phyloP scores from a whole-genome alignment of 2,888 invertebrate genomes.

The Oxytorus armatus region DNA sequence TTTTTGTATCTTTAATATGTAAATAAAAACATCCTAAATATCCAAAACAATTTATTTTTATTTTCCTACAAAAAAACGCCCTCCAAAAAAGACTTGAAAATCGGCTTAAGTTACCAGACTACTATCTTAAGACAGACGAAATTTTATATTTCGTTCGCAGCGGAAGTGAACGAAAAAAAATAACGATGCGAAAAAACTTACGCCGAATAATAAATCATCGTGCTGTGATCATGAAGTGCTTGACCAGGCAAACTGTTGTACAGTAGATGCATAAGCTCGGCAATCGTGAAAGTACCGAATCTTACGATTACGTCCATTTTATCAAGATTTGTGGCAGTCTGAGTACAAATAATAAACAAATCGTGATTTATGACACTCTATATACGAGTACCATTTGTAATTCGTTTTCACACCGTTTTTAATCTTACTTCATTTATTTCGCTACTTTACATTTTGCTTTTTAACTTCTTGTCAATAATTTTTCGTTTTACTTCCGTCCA shows the following conservation, averaged over 20 bases:
- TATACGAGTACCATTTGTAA: no score
- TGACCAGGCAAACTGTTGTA: constrained; percentile 57
- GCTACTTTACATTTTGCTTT: no score
- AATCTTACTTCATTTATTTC: not conserved
- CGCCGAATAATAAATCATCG: constrained; percentile 49
- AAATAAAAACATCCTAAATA: no score
- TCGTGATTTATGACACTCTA: no score
- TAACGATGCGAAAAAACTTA: constrained; percentile 4
- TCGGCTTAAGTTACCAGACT: no score
- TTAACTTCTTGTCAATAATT: no score
- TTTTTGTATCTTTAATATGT: no score
- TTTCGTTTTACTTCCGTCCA: not conserved
- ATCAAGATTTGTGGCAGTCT: constrained; percentile 58
- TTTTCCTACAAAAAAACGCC: no score
- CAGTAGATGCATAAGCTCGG: constrained; percentile 52
- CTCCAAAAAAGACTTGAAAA: no score
- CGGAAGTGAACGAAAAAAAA: not conserved
- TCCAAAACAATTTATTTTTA: no score
- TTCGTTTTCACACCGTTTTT: not conserved
- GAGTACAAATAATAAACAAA: constrained; percentile 2
- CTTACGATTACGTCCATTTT: constrained; percentile 42
- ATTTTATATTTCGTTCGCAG: no score
- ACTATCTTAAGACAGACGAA: no score
- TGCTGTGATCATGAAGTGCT: constrained; percentile 53
- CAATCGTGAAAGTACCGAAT: constrained; percentile 52